Conservation (phyloP, 2,113 vertebrate genomes). For the Redunca redunca region DNA sequence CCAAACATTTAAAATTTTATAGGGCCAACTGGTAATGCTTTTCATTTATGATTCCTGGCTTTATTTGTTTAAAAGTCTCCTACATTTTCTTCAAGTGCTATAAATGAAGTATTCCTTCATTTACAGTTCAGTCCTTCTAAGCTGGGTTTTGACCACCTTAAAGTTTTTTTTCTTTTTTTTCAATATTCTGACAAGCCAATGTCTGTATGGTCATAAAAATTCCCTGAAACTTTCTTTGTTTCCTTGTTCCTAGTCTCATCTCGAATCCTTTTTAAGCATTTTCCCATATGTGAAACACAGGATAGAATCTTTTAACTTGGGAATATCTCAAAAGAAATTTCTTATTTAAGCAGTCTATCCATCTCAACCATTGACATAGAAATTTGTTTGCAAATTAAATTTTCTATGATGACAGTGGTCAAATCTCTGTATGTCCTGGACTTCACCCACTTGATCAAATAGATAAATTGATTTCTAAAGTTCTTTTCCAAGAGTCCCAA, state of each 20-base stretch:
- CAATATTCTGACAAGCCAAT: neutral
- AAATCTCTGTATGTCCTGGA: neutral
- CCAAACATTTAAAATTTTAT: neutral
- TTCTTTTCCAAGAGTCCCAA: neutral
- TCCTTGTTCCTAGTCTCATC: neutral
- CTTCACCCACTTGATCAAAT: neutral
- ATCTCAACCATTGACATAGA: neutral
- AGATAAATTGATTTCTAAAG: neutral
- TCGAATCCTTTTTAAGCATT: neutral
- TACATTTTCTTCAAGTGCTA: neutral
- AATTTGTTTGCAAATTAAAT: neutral
- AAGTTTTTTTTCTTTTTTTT: neutral
- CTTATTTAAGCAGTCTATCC: neutral
- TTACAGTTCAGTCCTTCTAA: neutral
- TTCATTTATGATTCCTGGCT: neutral
- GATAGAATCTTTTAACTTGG: neutral
- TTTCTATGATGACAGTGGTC: neutral
- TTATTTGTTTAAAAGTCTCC: neutral
- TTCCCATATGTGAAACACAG: neutral
- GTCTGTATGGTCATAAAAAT: neutral
- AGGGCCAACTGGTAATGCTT: neutral
- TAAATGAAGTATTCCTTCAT: neutral
- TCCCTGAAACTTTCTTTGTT: neutral
- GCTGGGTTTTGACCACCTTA: neutral
- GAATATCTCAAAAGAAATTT: neutral